These are phyloP conservation scores for Synanthedon vespiformis DNA, from an alignment of 2,888 invertebrate genomes.

Conservation along the genomic window DNA sequence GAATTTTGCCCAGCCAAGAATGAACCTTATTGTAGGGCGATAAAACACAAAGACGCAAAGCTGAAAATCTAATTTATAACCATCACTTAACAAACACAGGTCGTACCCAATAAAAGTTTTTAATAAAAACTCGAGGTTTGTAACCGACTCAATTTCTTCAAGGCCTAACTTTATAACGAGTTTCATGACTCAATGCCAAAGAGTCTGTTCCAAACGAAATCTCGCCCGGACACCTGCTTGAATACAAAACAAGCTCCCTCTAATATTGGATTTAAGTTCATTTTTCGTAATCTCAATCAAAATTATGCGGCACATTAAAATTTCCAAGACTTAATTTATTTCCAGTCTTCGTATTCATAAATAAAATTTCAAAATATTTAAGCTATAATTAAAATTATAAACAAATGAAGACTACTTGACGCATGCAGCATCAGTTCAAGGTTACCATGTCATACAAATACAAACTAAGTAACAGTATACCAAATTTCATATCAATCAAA, in stretches of 20 bases:
- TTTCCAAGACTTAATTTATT: neutral
- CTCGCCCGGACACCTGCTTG: conserved; percentile 7
- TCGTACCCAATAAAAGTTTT: neutral
- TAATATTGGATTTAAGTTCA: neutral
- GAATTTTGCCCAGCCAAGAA: too few relatives aligned
- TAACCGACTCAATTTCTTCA: conserved; percentile 11
- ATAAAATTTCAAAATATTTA: too few relatives aligned
- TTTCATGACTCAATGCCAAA: conserved; percentile 6
- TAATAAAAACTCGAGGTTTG: conserved; percentile 1
- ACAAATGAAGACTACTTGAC: too few relatives aligned
- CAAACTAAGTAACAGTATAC: too few relatives aligned
- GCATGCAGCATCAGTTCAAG: too few relatives aligned
- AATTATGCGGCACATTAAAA: conserved; percentile 9
- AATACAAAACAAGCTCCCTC: conserved; percentile 5
- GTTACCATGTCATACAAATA: too few relatives aligned
- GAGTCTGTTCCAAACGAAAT: conserved; percentile 2
- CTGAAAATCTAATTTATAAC: neutral
- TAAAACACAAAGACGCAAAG: too few relatives aligned
- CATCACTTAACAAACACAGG: neutral
- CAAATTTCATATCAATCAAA: too few relatives aligned
- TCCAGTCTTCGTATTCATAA: too few relatives aligned
- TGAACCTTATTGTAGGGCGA: too few relatives aligned
- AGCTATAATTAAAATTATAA: too few relatives aligned
- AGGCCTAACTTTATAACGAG: conserved; percentile 12
- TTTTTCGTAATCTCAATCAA: neutral